Evolutionary conservation across 2,797 vertebrate genomes (phyloP), one percentile per base, ranked within the genome.

Genomic region (Myotis findleyi): DNA sequence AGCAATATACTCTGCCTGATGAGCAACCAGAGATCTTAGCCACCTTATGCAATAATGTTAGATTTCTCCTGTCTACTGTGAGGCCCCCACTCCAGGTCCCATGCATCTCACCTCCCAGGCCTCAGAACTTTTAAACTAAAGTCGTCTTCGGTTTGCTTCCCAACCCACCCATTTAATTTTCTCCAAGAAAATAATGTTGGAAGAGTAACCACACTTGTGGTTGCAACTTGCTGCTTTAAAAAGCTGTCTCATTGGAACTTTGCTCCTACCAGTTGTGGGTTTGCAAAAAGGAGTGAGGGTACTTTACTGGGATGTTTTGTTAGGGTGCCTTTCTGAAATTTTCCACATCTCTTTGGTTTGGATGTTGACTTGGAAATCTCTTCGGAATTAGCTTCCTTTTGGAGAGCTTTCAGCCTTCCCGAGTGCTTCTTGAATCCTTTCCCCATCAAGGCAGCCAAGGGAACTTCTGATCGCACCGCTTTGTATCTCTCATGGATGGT

Each of bases 381-480:
- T 92, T 94, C 91, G 62, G 79, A 95, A 93, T 93, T 79, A 73
- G 36, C 96, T 98, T 97, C 96, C 94, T 97, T 97, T 96, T 97
- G 95, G 95, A 96, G 51, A 59, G 86, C 51, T 71, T 80, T 96
- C 95, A 97, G 0, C 73, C 75, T 93, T 69, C 81, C 81, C 91
- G 96, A 97, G 59, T 57, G 89, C 82, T 57, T 88, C 72, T 91
- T 76, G 41, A 80, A 73, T 81, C 85, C 38, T 95, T 88, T 89
- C 59, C 89, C 66, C 30, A 4, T 51, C 7, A 79, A 84, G 30
- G 44, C 66, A 59, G 83, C 92, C 14, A 73, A 80, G 33, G 51
- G 44, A 96, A 68, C 49, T 4, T 72, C 89, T 87, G 47, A 68
- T 89, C 41, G 38, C 44, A 47, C 49, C n/a, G 68, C 27, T 88